These are phyloP conservation scores for Tipula confusa DNA, from an alignment of 2,888 invertebrate genomes.

Conservation along the genomic window DNA sequence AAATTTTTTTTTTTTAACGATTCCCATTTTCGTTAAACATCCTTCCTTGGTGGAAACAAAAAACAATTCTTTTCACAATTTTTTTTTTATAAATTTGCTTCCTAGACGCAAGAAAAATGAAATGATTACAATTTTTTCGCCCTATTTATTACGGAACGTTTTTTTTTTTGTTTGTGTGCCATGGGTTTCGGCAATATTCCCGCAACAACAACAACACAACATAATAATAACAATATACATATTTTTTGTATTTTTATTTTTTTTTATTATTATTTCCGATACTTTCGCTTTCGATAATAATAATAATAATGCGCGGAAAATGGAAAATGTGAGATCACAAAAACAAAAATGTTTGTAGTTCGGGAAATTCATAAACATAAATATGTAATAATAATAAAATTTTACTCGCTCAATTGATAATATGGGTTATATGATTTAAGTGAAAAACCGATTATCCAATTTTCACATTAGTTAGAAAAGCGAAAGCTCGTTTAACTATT, in stretches of 20 bases:
- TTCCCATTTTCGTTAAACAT: slow-evolving; percentile 20
- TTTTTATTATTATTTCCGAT: slow-evolving; percentile 8
- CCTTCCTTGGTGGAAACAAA: slow-evolving; percentile 9
- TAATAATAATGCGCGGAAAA: too few relatives aligned
- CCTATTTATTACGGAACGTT: slow-evolving; percentile 26
- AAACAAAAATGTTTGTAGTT: neutral
- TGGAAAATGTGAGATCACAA: neutral
- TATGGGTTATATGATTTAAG: neutral
- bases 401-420: neutral
- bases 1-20: slow-evolving; percentile 21
- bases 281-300: neutral
- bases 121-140: slow-evolving; percentile 30
- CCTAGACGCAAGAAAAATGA: slow-evolving; percentile 16
- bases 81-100: slow-evolving; percentile 3
- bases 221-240: neutral
- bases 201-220: neutral
- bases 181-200: neutral
- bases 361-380: neutral
- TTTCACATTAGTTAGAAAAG: neutral
- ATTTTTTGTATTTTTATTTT: neutral
- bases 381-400: neutral
- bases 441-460: neutral
- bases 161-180: slow-evolving; percentile 5
- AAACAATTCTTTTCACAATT: slow-evolving; percentile 12
- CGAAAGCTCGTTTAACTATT: neutral